Conservation (phyloP, 1,140 invertebrate species). For the Sinella curviseta region DNA sequence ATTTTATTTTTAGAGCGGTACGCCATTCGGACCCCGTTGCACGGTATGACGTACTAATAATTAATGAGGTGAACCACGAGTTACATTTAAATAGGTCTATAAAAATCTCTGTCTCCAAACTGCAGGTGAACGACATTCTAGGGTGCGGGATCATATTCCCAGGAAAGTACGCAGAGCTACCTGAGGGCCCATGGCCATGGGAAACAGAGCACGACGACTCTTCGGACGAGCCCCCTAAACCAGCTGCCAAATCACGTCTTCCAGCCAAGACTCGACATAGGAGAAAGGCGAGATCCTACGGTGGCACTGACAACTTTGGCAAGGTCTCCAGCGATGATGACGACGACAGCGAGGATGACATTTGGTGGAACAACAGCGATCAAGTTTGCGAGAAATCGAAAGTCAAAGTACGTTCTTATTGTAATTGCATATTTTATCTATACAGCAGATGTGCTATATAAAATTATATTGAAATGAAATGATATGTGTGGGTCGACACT, state of each 20-base stretch:
- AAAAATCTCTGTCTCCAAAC: too few species aligned
- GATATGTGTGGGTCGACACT: too few species aligned
- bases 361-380: constrained; percentile 52
- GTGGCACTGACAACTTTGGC: constrained; percentile 52
- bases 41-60: too few species aligned
- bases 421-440: not conserved
- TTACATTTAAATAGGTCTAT: too few species aligned
- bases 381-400: constrained; percentile 50
- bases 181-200: constrained; percentile 47
- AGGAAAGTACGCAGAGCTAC: constrained; percentile 57
- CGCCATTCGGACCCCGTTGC: constrained; percentile 62
- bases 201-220: constrained; percentile 12
- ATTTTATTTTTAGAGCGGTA: too few species aligned
- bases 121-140: constrained; percentile 63
- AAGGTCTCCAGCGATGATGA: constrained; percentile 49
- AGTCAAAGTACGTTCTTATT: constrained; percentile 2
- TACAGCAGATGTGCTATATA: too few species aligned
- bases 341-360: constrained; percentile 57
- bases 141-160: constrained; percentile 65
- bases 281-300: constrained; percentile 27
- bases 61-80: too few species aligned
- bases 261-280: not conserved
- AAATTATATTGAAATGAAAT: not conserved
- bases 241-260: constrained; percentile 11
- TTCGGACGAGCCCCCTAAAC: not conserved